These are phyloP conservation scores for Pitta sordida DNA, from an alignment of 2,113 vertebrate species.

Conservation along the genomic window DNA sequence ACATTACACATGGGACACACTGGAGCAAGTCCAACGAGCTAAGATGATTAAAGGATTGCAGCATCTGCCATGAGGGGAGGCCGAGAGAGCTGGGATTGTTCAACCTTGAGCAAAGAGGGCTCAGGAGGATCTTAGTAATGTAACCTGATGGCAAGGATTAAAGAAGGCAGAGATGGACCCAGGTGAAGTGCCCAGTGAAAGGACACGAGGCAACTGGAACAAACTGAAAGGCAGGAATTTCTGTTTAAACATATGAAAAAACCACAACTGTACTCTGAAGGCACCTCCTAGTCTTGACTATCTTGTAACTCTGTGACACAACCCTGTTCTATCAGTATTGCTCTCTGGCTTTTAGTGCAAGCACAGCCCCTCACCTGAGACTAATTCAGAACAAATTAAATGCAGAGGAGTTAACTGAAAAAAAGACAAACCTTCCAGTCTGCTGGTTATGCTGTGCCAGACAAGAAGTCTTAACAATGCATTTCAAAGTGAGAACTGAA, in stretches of 20 bases:
- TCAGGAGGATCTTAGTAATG: not conserved
- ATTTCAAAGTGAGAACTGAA: not conserved
- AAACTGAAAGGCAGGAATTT: not conserved
- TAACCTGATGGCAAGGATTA: not conserved
- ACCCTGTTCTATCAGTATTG: not conserved
- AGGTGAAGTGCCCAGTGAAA: not conserved
- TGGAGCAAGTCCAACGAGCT: not conserved
- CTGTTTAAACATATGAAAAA: not conserved
- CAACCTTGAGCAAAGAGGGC: not conserved
- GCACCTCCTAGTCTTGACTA: not conserved
- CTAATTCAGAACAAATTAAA: not conserved
- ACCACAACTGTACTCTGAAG: accelerated
- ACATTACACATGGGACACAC: not conserved
- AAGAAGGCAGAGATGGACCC: not conserved
- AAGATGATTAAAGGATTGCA: constrained; percentile 17
- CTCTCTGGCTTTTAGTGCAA: not conserved
- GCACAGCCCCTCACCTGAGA: not conserved
- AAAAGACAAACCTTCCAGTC: not conserved
- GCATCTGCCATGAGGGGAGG: not conserved
- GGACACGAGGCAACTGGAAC: not conserved
- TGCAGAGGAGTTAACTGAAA: not conserved
- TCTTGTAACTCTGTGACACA: not conserved
- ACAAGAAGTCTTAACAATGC: not conserved
- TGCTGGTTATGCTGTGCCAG: not conserved
- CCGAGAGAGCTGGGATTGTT: not conserved